Base-by-base conservation (phyloP, 2,113 vertebrate species). In the Tupaia chinensis region DNA sequence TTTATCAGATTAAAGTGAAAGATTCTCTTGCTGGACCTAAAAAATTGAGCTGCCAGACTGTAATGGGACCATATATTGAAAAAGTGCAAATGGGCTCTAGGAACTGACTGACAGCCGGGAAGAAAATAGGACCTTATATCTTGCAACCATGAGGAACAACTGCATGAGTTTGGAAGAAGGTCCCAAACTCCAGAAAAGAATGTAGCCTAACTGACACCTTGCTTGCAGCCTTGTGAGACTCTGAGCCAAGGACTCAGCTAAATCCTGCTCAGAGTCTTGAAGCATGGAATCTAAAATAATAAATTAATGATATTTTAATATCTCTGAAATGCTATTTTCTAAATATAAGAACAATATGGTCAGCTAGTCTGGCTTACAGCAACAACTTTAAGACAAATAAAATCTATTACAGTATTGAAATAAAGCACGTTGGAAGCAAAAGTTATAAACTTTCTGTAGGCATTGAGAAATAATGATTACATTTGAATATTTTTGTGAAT, bases 381-480 rank as follows among this genome's bases (percentile, higher is more conserved):
- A 97, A 98, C 97, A 97, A 98, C 98, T 98, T 94, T 95, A 97
- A 97, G 97, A 97, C 93, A 97, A 97, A 98, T 97, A 97, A 98
- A 98, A 95, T 91, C 96, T 97, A 98, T 98, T 97, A 97, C 65
- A 96, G 95, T 60, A 94, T 97, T 97, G 95, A 86, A 91, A 94
- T 95, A 98, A 98, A 98, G 96, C 88, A 95, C 90, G 93, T 98
- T 96, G 91, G 32, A 97, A 97, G 32, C 91, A 96, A 97, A 97
- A 95, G 80, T 97, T 97, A 65, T 98, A 96, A 94, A 96, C 97
- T 86, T 96, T 97, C 81, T 97, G 92, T 98, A 96, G 90, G 97
- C 97, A 92, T 89, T 97, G 85, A 92, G 94, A 98, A 98, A 94
- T 90, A 97, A 97, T 95, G 82, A 97, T 97, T 97, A 97, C 77